Evolutionary conservation across 1,140 invertebrate species (phyloP), one percentile per base, ranked within the genome.

Genomic region (Achroia grisella): DNA sequence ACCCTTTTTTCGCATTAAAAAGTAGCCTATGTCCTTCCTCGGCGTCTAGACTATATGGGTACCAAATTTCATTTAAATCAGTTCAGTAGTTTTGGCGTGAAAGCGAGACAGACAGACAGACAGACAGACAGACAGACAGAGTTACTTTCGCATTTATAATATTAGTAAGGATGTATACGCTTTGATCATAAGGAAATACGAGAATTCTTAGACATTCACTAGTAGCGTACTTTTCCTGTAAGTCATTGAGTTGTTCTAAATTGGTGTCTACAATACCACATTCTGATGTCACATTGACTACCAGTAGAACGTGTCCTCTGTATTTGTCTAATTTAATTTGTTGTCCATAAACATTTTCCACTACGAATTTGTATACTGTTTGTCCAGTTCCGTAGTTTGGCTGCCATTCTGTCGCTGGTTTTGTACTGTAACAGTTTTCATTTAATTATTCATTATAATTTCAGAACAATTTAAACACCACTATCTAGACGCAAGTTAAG

Each of bases 181-280:
- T 23, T 70, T 98, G 95, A 80, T 98, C 97, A 68, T 95, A 97
- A 0, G 97, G 97, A 82, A 98, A 98, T 2, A 92, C 96, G 2
- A 96, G 75, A 57, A 97, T 95, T 62, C 88, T 89, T 48, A 96
- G 81, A 15, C 91, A 71, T 49, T 39, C 71, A n/a, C 39, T 87
- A 23, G 2, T 23, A 9, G 70, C 86, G 69, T 93, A 94, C 60
- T 92, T 90, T n/a, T 93, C 88, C 62, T 95, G 90, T 4, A 97
- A 70, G 51, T 91, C 86, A 34, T 91, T 90, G 6, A 97, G 85
- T 70, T 94, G 89, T 32, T 89, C 89, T 72, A 97, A 97, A 77
- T 97, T 94, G 11, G 77, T 89, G 14, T 92, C 89, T 0, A 95
- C 96, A 27, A 93, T 89, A 1, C 94, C 94, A 82, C 95, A 97